These are phyloP conservation scores for Caligus rogercresseyi DNA, from an alignment of 1,140 invertebrate genomes.

Conservation along the genomic window DNA sequence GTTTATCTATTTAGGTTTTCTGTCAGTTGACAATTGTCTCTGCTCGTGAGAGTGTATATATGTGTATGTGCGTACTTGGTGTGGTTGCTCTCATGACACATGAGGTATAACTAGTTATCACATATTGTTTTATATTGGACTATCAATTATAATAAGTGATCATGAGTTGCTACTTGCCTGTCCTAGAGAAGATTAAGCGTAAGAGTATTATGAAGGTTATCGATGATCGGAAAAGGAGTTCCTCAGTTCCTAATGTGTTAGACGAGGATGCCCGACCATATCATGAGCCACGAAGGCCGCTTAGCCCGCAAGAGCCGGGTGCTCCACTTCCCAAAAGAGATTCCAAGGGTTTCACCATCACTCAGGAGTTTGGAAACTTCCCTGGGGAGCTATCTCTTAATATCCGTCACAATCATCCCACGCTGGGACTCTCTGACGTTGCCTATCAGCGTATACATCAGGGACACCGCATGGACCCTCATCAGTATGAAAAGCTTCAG, in stretches of 20 bases:
- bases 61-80: background rate
- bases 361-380: constrained; percentile 1
- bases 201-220: background rate
- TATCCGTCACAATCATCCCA: constrained; percentile 16
- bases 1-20: background rate
- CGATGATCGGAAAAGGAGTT: background rate
- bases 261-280: background rate
- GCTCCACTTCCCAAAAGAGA: background rate
- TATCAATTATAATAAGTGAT: no score
- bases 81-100: no score
- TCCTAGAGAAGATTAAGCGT: background rate
- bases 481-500: background rate
- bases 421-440: constrained; percentile 6
- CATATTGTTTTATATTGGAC: no score
- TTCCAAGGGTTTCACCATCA: constrained; percentile 1
- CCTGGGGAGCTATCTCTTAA: constrained; percentile 10
- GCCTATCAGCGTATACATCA: constrained; percentile 12
- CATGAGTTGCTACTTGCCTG: background rate
- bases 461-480: constrained; percentile 7
- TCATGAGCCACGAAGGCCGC: background rate
- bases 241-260: background rate
- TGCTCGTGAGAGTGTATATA: background rate
- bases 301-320: background rate
- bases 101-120: no score
- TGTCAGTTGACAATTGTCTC: background rate